Evolutionary conservation across 2,888 invertebrate species (phyloP).

Genomic region (Harmothoe impar): DNA sequence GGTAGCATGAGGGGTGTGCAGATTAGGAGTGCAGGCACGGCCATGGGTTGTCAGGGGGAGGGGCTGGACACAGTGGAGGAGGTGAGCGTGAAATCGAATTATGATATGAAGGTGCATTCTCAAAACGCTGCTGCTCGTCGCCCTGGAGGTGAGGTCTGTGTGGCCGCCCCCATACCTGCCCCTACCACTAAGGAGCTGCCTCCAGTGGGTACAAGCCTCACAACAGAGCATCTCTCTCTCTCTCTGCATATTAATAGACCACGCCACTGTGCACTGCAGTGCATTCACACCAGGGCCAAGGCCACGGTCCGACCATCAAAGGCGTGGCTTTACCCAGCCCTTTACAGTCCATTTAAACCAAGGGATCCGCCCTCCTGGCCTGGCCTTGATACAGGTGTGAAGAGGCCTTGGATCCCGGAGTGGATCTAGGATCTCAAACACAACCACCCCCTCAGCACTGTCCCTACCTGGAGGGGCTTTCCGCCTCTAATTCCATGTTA

Average conservation of each 20-base stretch:
- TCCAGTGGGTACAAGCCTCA: not conserved
- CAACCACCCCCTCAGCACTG: too few species aligned
- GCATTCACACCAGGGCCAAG: not conserved
- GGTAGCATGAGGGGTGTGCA: not conserved
- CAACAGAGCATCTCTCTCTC: not conserved
- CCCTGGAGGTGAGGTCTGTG: not conserved
- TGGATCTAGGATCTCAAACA: not conserved
- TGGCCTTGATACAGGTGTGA: not conserved
- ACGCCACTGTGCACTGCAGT: not conserved
- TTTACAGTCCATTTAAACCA: not conserved
- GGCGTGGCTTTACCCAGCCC: not conserved
- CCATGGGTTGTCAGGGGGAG: not conserved
- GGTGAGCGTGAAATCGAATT: not conserved
- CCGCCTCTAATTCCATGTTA: not conserved
- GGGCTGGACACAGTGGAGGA: not conserved
- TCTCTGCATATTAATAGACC: not conserved
- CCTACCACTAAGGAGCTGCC: too few species aligned
- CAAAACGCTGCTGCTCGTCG: not conserved
- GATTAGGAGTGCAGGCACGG: slow-evolving; percentile 12
- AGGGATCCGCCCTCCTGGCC: not conserved
- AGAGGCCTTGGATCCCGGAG: not conserved
- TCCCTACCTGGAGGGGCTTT: too few species aligned
- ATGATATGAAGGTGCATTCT: not conserved
- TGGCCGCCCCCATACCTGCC: too few species aligned
- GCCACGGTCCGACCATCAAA: not conserved